phyloP scores from a whole-genome alignment of 2,797 vertebrate genomes.

The Lophotriccus pileatus region DNA sequence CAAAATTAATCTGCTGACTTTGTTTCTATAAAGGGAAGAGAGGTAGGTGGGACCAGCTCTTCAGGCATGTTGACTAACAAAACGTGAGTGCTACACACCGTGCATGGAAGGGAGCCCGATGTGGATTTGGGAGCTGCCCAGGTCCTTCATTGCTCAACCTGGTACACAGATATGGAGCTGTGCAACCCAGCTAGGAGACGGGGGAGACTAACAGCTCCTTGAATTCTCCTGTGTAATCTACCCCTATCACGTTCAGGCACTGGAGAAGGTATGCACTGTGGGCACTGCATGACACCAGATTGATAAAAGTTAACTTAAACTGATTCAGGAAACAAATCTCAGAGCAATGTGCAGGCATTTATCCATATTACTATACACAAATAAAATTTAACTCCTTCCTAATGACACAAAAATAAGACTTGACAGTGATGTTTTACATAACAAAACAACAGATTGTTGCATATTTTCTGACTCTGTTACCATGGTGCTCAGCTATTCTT shows the following conservation, averaged over 20 bases:
- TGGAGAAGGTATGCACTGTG: background rate
- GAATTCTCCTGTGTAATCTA: background rate
- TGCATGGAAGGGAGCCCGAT: background rate
- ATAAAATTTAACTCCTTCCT: conserved; percentile 4
- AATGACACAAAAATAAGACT: conserved; percentile 12
- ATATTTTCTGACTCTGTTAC: conserved; percentile 19
- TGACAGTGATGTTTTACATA: conserved; percentile 5
- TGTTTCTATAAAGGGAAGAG: conserved; percentile 24
- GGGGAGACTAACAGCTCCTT: background rate
- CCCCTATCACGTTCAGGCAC: background rate
- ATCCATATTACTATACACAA: background rate
- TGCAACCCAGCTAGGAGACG: background rate
- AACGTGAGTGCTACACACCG: background rate
- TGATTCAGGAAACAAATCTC: background rate
- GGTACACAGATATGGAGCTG: background rate
- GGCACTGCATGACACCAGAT: background rate
- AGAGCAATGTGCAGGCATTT: background rate
- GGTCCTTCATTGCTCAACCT: background rate
- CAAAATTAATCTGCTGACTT: background rate
- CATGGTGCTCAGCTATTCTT: conserved; percentile 25
- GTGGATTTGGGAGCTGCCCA: background rate
- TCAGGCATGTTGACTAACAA: background rate
- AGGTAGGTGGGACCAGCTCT: conserved; percentile 18
- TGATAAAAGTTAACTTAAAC: background rate
- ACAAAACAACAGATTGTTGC: conserved; percentile 18